Conservation (phyloP, 92 coral and sea anemone species). For the Epizoanthus illoricatus region DNA sequence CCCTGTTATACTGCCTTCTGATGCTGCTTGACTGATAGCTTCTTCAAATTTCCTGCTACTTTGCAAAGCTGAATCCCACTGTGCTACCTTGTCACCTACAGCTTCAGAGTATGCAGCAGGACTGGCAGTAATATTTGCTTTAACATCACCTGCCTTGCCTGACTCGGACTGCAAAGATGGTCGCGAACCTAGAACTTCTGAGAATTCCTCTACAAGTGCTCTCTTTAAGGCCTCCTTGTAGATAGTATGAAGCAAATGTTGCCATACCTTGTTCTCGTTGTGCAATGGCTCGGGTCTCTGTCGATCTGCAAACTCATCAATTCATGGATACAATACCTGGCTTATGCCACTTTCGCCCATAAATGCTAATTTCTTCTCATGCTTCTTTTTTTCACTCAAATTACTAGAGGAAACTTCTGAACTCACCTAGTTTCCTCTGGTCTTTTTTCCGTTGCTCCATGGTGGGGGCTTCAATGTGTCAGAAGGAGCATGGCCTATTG, state of each 20-base stretch:
- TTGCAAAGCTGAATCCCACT: background rate
- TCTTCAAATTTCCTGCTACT: background rate
- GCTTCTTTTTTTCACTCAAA: slow-evolving; percentile 19
- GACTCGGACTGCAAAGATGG: background rate
- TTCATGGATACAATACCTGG: slow-evolving; percentile 56
- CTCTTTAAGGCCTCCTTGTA: slow-evolving; percentile 41
- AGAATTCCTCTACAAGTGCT: background rate
- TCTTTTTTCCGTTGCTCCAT: slow-evolving; percentile 32
- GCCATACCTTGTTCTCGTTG: slow-evolving; percentile 74
- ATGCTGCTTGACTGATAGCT: background rate
- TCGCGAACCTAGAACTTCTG: background rate
- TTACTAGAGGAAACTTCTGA: slow-evolving; percentile 17
- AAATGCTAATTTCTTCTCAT: slow-evolving; percentile 46
- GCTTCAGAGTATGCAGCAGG: background rate
- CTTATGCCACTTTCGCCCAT: slow-evolving; percentile 62
- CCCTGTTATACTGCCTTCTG: background rate
- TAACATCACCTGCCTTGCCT: background rate
- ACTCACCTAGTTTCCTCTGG: slow-evolving; percentile 23
- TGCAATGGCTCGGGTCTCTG: slow-evolving; percentile 73
- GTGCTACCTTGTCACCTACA: background rate
- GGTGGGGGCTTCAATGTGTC: slow-evolving; percentile 51
- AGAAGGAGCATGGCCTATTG: slow-evolving; percentile 44
- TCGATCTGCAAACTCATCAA: slow-evolving; percentile 61
- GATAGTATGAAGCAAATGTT: slow-evolving; percentile 47
- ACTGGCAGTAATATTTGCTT: background rate